Evolutionary conservation across 2,113 vertebrate species (phyloP).

Genomic region (Chloebia gouldiae): DNA sequence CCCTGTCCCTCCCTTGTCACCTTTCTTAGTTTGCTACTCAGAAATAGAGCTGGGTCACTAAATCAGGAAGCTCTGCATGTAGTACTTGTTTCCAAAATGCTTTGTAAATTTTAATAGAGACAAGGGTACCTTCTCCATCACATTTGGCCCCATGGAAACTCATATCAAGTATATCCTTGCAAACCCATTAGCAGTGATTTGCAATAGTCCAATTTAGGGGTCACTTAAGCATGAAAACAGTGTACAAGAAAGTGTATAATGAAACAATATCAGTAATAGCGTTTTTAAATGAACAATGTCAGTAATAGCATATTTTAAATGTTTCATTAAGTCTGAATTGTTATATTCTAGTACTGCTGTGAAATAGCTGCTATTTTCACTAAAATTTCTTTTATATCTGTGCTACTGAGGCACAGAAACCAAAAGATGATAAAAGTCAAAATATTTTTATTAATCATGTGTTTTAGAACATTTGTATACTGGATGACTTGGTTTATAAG

Average conservation of each 20-base stretch:
- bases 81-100: not conserved
- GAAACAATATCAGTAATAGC: constrained; percentile 79
- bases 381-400: constrained; percentile 42
- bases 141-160: constrained; percentile 19
- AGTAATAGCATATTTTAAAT: constrained; percentile 77
- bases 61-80: not conserved
- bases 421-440: constrained; percentile 24
- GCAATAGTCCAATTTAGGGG: constrained; percentile 76
- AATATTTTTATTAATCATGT: constrained; percentile 52
- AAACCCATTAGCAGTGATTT: constrained; percentile 74
- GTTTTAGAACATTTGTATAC: constrained; percentile 41
- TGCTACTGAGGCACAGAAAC: constrained; percentile 25
- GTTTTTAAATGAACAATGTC: constrained; percentile 77
- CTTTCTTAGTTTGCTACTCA: not conserved
- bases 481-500: constrained; percentile 48
- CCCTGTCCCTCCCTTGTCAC: not conserved
- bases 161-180: constrained; percentile 34
- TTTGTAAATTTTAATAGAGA: not conserved
- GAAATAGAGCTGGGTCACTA: not conserved
- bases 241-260: constrained; percentile 74
- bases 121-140: not conserved
- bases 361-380: constrained; percentile 69
- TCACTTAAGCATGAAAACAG: constrained; percentile 80
- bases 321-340: constrained; percentile 80
- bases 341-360: constrained; percentile 56